Evolutionary conservation across 1,140 invertebrate genomes (phyloP), one percentile per base, ranked within the genome.

Genomic region (Apis cerana): DNA sequence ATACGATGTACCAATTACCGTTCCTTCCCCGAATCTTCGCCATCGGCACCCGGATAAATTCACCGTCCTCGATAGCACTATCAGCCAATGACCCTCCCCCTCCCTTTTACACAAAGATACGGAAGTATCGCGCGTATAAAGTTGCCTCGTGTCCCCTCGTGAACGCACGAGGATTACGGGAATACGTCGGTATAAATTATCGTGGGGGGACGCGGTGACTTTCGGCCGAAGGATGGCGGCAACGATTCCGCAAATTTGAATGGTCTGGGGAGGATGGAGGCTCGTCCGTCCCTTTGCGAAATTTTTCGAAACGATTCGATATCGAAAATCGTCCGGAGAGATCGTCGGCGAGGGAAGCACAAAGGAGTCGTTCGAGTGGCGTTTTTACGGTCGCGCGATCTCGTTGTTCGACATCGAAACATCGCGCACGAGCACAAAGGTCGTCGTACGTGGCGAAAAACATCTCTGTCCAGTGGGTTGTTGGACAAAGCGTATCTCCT

Each of bases 271-370:
- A 17, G 27, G 78, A 64, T 21, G 78, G 54, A 23, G 74, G 78
- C 87, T 88, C 81, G 82, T 88, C 85, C 77, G 27, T 27, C 50
- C 19, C 74, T 59, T 80, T 74, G n/a, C 56, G 70, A 87, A 71
- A 75, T 86, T 80, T 69, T 11, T 43, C 50, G 70, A 27, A 43
- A 70, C 15, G 11, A 8, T 33, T 61, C 72, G 43, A 50, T 15
- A 19, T 17, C 0, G 27, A 33, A 21, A 64, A 33, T 64, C 27
- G 62, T 64, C 9, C 19, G 15, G 23, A 3, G 62, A 64, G 56
- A 33, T 33, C 23, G 62, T 33, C 62, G 62, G 23, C 3, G 9
- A 12, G 52, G 10, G 15, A 10, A 2, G 9, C 27, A 27, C 15
- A 27, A 27, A 2, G 15, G 62, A 59, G 9, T 1, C 19, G 58